A percentile compares a stretch with the other conserved stretches of the same genome.
Evolutionary conservation across 2,888 invertebrate genomes (phyloP).

Genomic region (Altica lythri): DNA sequence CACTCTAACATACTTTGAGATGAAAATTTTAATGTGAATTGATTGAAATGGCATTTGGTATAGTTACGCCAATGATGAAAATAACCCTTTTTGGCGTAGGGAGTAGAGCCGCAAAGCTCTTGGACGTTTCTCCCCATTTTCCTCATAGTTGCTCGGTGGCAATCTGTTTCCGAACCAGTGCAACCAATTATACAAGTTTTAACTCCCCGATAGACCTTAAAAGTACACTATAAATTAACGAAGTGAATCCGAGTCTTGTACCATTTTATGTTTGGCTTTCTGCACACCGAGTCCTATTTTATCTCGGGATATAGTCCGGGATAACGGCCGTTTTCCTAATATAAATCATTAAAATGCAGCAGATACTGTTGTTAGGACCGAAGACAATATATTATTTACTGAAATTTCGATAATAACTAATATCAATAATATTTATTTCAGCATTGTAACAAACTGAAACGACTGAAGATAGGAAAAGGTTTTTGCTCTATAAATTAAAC

Average conservation of each 20-base stretch:
- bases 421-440: no score
- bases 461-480: no score
- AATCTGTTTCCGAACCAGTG: conserved; percentile 54
- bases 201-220: conserved; percentile 46
- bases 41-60: no score
- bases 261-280: conserved; percentile 41
- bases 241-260: conserved; percentile 31
- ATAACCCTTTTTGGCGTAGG: conserved; percentile 43
- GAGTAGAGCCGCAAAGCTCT: neutral
- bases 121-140: neutral
- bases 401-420: no score
- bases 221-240: conserved; percentile 48
- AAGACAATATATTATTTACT: no score
- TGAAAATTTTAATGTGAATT: no score
- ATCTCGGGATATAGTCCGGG: conserved; percentile 24
- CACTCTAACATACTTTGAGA: no score
- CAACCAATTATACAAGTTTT: conserved; percentile 55
- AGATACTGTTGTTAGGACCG: no score
- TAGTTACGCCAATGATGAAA: conserved; percentile 31
- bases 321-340: conserved; percentile 12
- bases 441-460: no score
- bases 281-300: conserved; percentile 35
- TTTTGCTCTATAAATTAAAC: no score
- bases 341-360: neutral
- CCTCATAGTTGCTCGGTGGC: conserved; percentile 28